Percentiles rank a stretch among this genome's conserved stretches.
These are phyloP conservation scores for Vanessa atalanta DNA, from an alignment of 1,140 invertebrate genomes.

Conservation along the genomic window DNA sequence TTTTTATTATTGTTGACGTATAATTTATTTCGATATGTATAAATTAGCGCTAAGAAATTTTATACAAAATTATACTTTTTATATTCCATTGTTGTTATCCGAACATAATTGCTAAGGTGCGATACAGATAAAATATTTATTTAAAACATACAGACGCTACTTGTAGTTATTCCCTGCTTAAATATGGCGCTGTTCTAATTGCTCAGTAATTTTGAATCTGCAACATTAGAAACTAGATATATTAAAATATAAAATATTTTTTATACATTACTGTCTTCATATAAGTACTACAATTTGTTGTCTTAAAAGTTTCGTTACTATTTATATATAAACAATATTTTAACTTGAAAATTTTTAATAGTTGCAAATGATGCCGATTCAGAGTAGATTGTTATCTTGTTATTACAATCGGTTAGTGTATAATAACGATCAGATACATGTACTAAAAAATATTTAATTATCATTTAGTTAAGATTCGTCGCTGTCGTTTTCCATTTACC, in stretches of 20 bases:
- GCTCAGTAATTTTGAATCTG: constrained; percentile 4
- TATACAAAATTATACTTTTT: constrained; percentile 12
- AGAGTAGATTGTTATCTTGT: neutral
- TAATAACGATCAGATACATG: neutral
- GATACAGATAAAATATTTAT: neutral
- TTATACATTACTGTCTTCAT: neutral
- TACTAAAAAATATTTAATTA: neutral
- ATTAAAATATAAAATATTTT: neutral
- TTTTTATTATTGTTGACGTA: constrained; percentile 19
- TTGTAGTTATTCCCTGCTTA: neutral
- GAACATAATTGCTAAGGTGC: constrained; percentile 3
- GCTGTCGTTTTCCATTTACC: too few species aligned
- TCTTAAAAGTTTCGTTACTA: neutral
- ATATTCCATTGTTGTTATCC: constrained; percentile 11
- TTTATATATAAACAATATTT: neutral
- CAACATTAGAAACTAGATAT: constrained; percentile 11
- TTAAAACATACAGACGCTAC: neutral
- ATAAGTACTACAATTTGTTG: neutral
- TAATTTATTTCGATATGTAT: constrained; percentile 14
- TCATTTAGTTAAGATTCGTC: too few species aligned
- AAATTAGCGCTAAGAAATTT: constrained; percentile 7
- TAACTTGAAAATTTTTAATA: neutral
- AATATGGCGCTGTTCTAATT: neutral
- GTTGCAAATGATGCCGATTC: constrained; percentile 1
- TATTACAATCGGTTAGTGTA: too few species aligned